Percentiles rank a stretch among this genome's conserved stretches.
Conservation (phyloP, 2,797 vertebrate genomes). For the Psittacula echo region DNA sequence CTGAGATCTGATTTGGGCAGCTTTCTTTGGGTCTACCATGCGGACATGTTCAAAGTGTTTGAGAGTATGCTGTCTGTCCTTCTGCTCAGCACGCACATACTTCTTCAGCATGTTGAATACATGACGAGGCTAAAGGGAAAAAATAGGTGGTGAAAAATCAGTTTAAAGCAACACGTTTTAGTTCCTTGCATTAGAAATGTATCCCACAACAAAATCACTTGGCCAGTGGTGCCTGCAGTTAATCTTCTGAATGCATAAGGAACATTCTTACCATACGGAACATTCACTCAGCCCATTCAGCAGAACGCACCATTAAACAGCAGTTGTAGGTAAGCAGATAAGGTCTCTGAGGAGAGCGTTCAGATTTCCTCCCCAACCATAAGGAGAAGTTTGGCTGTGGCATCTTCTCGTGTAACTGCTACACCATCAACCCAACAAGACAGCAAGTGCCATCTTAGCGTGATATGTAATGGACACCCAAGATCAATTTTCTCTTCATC, state of each 20-base stretch:
- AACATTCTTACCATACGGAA: not conserved
- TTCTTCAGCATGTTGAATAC: constrained; percentile 96
- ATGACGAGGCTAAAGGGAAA: constrained; percentile 86
- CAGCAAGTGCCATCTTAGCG: not conserved
- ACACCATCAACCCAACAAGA: not conserved
- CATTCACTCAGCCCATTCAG: not conserved
- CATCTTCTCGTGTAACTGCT: not conserved
- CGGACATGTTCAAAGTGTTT: constrained; percentile 97
- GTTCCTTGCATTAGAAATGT: not conserved
- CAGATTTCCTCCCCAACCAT: not conserved
- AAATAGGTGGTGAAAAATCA: not conserved
- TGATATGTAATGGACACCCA: not conserved
- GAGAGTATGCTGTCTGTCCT: constrained; percentile 95
- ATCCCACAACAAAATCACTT: not conserved
- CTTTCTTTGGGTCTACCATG: constrained; percentile 97
- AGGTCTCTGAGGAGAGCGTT: not conserved
- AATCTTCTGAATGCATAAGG: not conserved
- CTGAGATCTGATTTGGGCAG: constrained; percentile 96
- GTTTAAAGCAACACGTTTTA: not conserved
- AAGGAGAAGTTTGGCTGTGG: not conserved
- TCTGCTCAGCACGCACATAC: constrained; percentile 96
- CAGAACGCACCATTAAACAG: not conserved
- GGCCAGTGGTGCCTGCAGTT: not conserved
- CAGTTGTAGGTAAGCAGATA: not conserved
- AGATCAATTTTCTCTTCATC: not conserved